Evolutionary conservation across 2,113 vertebrate species (phyloP).

Genomic region (Chascanopsetta lugubris): DNA sequence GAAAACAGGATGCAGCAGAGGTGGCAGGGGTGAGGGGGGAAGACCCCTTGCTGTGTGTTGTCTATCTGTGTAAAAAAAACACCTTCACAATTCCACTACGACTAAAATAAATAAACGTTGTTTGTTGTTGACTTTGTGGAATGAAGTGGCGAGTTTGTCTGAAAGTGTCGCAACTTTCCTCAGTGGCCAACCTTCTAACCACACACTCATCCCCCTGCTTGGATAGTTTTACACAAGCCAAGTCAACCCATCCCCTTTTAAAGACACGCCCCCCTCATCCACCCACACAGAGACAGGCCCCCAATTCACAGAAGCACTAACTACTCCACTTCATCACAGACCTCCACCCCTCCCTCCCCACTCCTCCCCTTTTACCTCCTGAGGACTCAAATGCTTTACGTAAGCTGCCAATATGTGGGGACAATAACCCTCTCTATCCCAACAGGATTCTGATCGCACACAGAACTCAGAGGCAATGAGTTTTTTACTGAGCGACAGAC

Average conservation of each 20-base stretch:
- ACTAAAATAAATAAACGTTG: background rate
- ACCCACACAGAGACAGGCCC: conserved; percentile 43
- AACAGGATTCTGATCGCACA: conserved; percentile 15
- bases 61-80: conserved; percentile 24
- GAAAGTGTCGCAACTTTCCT: background rate
- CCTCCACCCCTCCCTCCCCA: conserved; percentile 2
- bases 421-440: conserved; percentile 29
- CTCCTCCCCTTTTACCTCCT: conserved; percentile 5
- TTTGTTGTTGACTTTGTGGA: background rate
- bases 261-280: conserved; percentile 58
- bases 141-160: background rate
- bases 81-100: conserved; percentile 5
- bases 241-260: conserved; percentile 41
- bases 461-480: conserved; percentile 16
- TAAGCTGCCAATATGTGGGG: conserved; percentile 28
- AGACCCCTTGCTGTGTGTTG: conserved; percentile 9
- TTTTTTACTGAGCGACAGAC: conserved; percentile 1
- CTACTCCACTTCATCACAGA: conserved; percentile 14
- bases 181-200: background rate
- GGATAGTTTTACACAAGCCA: conserved; percentile 10
- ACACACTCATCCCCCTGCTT: conserved; percentile 8
- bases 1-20: conserved; percentile 74
- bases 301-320: conserved; percentile 44
- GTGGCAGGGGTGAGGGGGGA: conserved; percentile 43
- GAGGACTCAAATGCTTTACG: conserved; percentile 32